A percentile compares a stretch with the other conserved stretches of the same genome.
These are phyloP conservation scores for Percopsis omiscomaycus DNA, from an alignment of 2,797 vertebrate genomes.

Conservation along the genomic window DNA sequence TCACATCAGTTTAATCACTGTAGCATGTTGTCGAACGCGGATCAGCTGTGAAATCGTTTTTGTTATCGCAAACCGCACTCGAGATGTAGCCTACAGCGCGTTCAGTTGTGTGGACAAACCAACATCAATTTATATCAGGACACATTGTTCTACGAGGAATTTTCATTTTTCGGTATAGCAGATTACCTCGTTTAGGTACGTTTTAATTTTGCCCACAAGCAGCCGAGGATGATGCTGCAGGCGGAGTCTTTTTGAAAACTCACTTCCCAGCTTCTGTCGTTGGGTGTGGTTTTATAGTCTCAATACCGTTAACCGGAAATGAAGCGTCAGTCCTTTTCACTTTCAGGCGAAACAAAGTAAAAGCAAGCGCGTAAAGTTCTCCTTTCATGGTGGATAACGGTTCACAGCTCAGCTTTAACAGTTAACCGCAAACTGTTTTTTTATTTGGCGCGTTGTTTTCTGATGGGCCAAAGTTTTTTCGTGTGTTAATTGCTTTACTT, in stretches of 20 bases:
- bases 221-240: conserved; percentile 37
- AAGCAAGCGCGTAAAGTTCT: conserved; percentile 22
- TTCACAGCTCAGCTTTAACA: background rate
- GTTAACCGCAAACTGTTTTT: conserved; percentile 6
- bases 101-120: too few relatives aligned
- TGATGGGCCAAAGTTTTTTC: conserved; percentile 80
- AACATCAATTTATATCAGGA: too few relatives aligned
- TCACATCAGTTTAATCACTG: too few relatives aligned
- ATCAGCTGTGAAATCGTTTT: too few relatives aligned
- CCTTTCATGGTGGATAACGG: background rate
- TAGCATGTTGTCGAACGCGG: too few relatives aligned
- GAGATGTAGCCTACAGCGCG: too few relatives aligned
- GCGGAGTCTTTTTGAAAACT: conserved; percentile 67
- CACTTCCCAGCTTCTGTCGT: conserved; percentile 67
- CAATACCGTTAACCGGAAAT: conserved; percentile 85
- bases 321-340: conserved; percentile 57
- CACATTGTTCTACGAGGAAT: too few relatives aligned
- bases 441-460: conserved; percentile 62
- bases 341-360: conserved; percentile 67
- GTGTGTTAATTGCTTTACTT: conserved; percentile 53
- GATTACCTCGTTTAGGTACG: background rate
- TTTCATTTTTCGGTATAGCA: too few relatives aligned
- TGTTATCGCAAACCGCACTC: too few relatives aligned
- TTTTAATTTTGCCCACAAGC: conserved; percentile 21
- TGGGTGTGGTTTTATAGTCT: conserved; percentile 82